Conservation (phyloP, 2,888 invertebrate genomes). For the Hydraecia micacea region DNA sequence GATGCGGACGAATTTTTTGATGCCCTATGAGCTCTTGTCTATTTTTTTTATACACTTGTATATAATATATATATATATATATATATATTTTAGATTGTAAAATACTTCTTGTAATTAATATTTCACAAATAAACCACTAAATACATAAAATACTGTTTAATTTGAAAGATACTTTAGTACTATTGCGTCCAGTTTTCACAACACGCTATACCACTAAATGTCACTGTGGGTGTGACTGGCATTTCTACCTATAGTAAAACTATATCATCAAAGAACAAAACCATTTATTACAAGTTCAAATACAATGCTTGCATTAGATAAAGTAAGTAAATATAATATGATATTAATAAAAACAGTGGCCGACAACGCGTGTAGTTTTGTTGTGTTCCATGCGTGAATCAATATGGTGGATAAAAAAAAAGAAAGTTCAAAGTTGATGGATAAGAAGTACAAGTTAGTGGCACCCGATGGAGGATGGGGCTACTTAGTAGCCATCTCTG, state of each 20-base stretch:
- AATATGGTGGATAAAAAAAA: conserved; percentile 64
- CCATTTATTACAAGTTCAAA: conserved; percentile 38
- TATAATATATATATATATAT: too few species aligned
- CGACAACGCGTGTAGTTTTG: conserved; percentile 1
- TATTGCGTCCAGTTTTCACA: background rate
- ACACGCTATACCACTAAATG: background rate
- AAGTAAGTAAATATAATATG: conserved; percentile 40
- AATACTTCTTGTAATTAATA: too few species aligned
- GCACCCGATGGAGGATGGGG: conserved; percentile 93
- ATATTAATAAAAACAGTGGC: conserved; percentile 45
- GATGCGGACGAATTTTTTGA: too few species aligned
- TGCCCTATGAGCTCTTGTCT: too few species aligned
- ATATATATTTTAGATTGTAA: too few species aligned
- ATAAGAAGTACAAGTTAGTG: conserved; percentile 73
- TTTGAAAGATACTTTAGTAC: background rate
- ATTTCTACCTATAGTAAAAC: conserved; percentile 9
- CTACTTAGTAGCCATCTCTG: conserved; percentile 91
- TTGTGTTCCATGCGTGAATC: conserved; percentile 13
- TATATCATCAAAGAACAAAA: conserved; percentile 29
- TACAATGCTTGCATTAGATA: conserved; percentile 41
- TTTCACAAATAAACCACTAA: too few species aligned
- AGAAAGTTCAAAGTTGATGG: conserved; percentile 46
- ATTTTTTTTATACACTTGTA: too few species aligned
- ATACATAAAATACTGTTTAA: background rate
- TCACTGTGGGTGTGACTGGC: conserved; percentile 31